These are phyloP conservation scores for Diorhabda sublineata DNA, from an alignment of 1,140 invertebrate genomes.

Conservation along the genomic window DNA sequence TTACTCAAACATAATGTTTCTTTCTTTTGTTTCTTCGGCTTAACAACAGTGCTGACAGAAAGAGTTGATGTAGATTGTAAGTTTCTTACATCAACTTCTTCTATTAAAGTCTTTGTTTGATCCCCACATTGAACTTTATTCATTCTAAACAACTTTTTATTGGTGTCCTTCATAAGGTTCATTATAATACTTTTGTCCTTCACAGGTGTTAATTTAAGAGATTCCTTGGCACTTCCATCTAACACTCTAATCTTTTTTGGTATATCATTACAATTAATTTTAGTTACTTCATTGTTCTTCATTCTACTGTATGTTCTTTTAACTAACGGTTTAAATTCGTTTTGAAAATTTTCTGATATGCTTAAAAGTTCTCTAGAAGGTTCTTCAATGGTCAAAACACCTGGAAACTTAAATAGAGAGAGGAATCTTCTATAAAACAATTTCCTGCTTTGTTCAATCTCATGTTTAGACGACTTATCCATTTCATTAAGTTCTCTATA, in stretches of 20 bases:
- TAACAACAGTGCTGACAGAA: no score
- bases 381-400: constrained; percentile 25
- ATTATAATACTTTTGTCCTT: constrained; percentile 6
- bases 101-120: constrained; percentile 4
- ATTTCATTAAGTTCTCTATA: background rate
- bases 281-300: no score
- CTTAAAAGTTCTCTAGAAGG: constrained; percentile 8
- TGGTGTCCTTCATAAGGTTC: constrained; percentile 10
- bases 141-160: constrained; percentile 13
- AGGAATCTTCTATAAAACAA: constrained; percentile 26
- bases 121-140: background rate
- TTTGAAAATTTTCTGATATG: background rate
- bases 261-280: no score
- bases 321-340: background rate
- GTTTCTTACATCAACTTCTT: background rate
- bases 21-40: no score
- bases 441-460: constrained; percentile 10
- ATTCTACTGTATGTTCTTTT: constrained; percentile 14
- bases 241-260: background rate
- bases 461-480: background rate
- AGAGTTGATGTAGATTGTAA: no score
- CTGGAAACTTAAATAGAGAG: constrained; percentile 27
- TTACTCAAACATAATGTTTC: no score
- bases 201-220: constrained; percentile 8
- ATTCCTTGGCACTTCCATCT: background rate